A percentile compares a stretch with the other conserved stretches of the same genome.
Conservation (phyloP, 1,140 invertebrate species). For the Onthophagus taurus region DNA sequence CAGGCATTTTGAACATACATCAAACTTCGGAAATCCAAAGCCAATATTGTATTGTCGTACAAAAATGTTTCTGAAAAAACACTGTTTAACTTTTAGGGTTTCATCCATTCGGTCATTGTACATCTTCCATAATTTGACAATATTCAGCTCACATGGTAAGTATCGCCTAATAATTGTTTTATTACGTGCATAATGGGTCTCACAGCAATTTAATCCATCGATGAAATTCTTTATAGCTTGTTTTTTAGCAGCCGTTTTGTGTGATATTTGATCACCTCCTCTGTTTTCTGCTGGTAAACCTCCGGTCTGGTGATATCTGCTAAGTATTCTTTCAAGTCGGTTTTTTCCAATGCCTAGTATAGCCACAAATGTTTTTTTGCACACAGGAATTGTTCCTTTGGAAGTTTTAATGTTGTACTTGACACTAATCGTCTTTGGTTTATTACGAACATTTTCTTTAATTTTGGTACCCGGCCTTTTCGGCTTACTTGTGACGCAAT, state of each 20-base stretch:
- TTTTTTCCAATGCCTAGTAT: slow-evolving; percentile 6
- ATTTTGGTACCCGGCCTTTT: neutral
- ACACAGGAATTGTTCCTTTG: slow-evolving; percentile 2
- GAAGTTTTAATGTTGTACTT: neutral
- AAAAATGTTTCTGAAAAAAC: slow-evolving; percentile 8
- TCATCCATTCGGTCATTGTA: neutral
- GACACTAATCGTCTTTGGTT: slow-evolving; percentile 2
- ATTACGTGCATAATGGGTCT: slow-evolving; percentile 5
- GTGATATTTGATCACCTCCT: slow-evolving; percentile 6
- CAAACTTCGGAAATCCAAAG: neutral
- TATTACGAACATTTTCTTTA: slow-evolving; percentile 3
- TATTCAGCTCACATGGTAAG: slow-evolving; percentile 5
- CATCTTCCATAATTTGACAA: slow-evolving; percentile 7
- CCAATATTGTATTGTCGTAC: slow-evolving; percentile 3
- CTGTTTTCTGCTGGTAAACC: neutral
- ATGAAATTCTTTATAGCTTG: slow-evolving; percentile 3
- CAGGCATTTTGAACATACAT: slow-evolving; percentile 3
- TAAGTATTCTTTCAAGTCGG: neutral
- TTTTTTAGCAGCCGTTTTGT: neutral
- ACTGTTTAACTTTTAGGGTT: neutral
- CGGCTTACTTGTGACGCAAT: neutral
- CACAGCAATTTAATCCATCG: slow-evolving; percentile 1
- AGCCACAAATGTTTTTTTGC: slow-evolving; percentile 2
- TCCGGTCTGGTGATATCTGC: neutral
- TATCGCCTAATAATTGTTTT: slow-evolving; percentile 5